Base-by-base conservation (phyloP, 1,140 invertebrate genomes). In the Cydia strobilella region DNA sequence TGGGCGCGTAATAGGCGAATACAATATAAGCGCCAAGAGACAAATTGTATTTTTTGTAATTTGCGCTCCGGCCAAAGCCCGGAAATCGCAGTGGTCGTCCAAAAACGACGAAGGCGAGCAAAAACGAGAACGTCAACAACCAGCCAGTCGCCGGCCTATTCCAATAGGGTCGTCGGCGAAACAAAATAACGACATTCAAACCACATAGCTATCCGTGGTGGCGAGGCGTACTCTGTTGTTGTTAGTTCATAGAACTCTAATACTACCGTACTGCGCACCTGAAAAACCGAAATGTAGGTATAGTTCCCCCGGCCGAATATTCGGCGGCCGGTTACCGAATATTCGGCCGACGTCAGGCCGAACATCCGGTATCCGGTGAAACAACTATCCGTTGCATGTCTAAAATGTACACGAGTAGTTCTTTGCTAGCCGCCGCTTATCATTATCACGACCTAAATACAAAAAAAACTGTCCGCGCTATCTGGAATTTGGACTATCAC, bases 21-120 rank as follows among this genome's bases (percentile, higher is more conserved):
- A 42, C 65, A 59, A 76, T 25, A 71, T 63, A 63, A 23, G 23
- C 72, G 69, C 74, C 51, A 69, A 72, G 63, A 77, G 76, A 51
- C 75, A 77, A 80, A 79, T 76, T 73, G 74, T 75, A 81, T 84
- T 84, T 84, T 79, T 75, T 75, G 74, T 51, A 73, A 79, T 79
- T 79, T 74, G 77, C 66, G 74, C 74, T 51, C 42, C 66, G 73
- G 71, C 48, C 73, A 74, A 78, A 79, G 80, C 77, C 80, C 80
- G 86, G 82, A 86, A 87, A 86, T 83, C 77, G 80, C 77, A 84
- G 79, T 83, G 84, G 80, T 79, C 83, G 83, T 77, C 82, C 80
- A 82, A 88, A 90, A 89, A 84, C 86, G 85, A 90, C 84, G 86
- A 87, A 86, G 81, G 79, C 77, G 82, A 72, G 79, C 81, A 84